Base-by-base conservation (phyloP, 2,113 vertebrate species). In the Notiomystis cincta region DNA sequence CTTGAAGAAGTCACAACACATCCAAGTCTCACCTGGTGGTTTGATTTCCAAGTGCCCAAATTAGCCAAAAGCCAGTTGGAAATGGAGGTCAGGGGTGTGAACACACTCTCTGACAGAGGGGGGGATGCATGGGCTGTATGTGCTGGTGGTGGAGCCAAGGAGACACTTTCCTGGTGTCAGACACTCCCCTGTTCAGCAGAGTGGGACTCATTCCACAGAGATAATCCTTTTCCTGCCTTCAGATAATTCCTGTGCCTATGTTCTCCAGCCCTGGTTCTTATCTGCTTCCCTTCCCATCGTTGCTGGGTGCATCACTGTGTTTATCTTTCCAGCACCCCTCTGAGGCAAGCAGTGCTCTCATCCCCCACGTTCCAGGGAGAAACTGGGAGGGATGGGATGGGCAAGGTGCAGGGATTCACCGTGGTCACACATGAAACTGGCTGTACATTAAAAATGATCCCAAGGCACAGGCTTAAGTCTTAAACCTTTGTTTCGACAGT, bases 361-460 rank as follows among this genome's bases (percentile, higher is more conserved):
- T 35, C 11, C 76, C 38, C 19, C 56, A 14, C 56, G 60, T 40
- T 58, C 53, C 3, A 1, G 38, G 51, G 60, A 80, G 47, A 76
- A 73, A 33, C 33, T 1, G 0, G 37, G 35, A 71, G 23, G 25
- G 9, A 12, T 11, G 21, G 31, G 31, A 50, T 20, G 27, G 37
- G 21, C 24, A 53, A 9, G 11, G 21, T 54, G 5, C 1, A 0
- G 73, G 50, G 50, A 70, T 45, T 69, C 30, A 6, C 20, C 9
- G 7, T 23, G 37, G 45, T 16, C 82, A 54, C 1, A 1, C 40
- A 51, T 0, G 0, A 28, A 51, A 42, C 5, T 11, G 28, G 9
- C 12, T 66, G 25, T 7, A 27, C 22, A 25, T 15, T 16, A 12
- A 50, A 90, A 85, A 40, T 15, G 1, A 69, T 31, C 25, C 62